phyloP scores from a whole-genome alignment of 2,113 vertebrate species.

The Atlantisia rogersi region DNA sequence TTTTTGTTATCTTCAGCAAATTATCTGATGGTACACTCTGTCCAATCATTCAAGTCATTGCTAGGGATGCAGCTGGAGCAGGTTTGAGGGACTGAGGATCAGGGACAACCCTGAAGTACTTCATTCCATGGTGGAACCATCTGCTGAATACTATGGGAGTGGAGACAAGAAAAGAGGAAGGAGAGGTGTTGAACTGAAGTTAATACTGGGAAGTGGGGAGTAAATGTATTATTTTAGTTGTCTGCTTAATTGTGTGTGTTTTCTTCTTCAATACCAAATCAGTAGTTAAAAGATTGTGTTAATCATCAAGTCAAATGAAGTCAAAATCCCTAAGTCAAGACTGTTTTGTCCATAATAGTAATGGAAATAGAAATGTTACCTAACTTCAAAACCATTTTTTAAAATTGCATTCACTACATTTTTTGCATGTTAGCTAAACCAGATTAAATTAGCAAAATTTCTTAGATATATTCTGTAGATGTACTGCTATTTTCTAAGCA shows the following conservation, averaged over 20 bases:
- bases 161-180: background rate
- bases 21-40: no score
- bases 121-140: background rate
- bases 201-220: background rate
- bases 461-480: background rate
- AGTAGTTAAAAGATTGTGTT: background rate
- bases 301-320: background rate
- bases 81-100: background rate
- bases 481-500: background rate
- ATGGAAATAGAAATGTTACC: background rate
- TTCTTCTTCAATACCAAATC: background rate
- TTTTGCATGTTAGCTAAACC: background rate
- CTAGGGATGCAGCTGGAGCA: background rate
- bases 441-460: background rate
- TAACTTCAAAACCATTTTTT: background rate
- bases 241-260: background rate
- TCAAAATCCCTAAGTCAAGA: background rate
- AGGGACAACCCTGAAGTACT: rapidly evolving
- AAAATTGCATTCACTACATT: background rate
- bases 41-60: no score
- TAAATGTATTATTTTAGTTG: background rate
- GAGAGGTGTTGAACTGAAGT: background rate
- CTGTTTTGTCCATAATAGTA: background rate
- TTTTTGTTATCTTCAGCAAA: no score
- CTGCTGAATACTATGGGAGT: background rate